phyloP scores from a whole-genome alignment of 2,888 invertebrate species.

The Nomada fabriciana region DNA sequence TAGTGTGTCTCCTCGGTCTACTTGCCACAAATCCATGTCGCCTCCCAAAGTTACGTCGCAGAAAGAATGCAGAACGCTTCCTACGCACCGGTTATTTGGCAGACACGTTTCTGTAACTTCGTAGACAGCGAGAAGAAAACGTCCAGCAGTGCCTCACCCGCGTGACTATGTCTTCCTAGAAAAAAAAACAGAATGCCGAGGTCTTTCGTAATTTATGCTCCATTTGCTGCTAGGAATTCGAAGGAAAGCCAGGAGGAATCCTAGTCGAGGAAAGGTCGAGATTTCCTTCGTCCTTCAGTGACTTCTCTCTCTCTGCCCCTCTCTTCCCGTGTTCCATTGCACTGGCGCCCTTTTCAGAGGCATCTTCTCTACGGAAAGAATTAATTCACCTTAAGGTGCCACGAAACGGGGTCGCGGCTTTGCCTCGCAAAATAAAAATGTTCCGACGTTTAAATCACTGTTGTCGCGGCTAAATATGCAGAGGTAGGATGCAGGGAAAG shows the following conservation, averaged over 20 bases:
- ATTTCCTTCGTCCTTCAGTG: conserved; percentile 44
- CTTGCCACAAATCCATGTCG: not conserved
- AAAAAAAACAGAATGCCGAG: conserved; percentile 28
- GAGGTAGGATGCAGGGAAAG: not conserved
- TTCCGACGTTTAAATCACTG: not conserved
- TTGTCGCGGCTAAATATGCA: not conserved
- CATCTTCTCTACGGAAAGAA: conserved; percentile 20
- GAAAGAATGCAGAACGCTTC: conserved; percentile 4
- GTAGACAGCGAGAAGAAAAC: conserved; percentile 24
- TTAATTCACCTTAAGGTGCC: conserved; percentile 53
- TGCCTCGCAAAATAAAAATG: not conserved
- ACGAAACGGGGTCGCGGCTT: conserved; percentile 33
- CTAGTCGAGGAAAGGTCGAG: conserved; percentile 40
- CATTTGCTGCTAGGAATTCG: conserved; percentile 64
- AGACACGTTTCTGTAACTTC: not conserved
- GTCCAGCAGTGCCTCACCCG: conserved; percentile 8
- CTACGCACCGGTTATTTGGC: conserved; percentile 13
- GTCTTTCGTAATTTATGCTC: conserved; percentile 64
- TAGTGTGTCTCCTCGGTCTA: not conserved
- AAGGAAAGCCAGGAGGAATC: conserved; percentile 56
- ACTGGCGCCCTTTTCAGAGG: not conserved
- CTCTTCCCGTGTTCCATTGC: not conserved
- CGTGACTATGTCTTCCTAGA: conserved; percentile 10
- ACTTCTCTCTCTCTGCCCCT: conserved; percentile 31
- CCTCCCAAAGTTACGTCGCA: not conserved